Conservation (phyloP, 2,797 vertebrate species). For the Chloroceryle inda region DNA sequence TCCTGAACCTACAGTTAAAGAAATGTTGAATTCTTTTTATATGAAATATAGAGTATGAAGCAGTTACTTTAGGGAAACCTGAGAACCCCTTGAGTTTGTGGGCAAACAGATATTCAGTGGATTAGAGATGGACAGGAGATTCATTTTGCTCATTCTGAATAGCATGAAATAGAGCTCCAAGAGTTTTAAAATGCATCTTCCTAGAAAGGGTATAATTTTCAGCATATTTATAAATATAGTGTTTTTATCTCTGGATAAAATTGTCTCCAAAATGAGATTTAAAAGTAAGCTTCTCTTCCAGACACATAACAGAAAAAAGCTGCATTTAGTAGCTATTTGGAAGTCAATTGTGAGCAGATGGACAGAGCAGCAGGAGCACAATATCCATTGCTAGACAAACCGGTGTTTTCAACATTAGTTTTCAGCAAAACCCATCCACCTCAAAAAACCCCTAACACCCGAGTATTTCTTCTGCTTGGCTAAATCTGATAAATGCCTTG, state of each 20-base stretch:
- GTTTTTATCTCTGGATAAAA: constrained; percentile 46
- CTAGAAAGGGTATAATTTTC: background rate
- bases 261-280: constrained; percentile 53
- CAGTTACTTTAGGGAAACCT: background rate
- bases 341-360: constrained; percentile 75
- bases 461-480: background rate
- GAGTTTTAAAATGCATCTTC: background rate
- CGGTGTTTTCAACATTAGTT: constrained; percentile 15
- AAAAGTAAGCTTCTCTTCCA: background rate
- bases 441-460: background rate
- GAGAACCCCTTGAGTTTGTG: background rate
- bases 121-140: background rate
- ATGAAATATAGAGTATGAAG: background rate
- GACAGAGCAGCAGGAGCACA: constrained; percentile 68
- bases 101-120: constrained; percentile 14
- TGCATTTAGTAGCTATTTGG: constrained; percentile 72
- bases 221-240: constrained; percentile 34
- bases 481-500: background rate
- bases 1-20: background rate
- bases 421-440: background rate
- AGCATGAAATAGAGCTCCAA: constrained; percentile 31
- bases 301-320: background rate
- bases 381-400: background rate
- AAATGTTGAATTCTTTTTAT: background rate
- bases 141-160: constrained; percentile 7